Base-by-base conservation (phyloP, 1,140 invertebrate species). In the Zaprionus africanus region DNA sequence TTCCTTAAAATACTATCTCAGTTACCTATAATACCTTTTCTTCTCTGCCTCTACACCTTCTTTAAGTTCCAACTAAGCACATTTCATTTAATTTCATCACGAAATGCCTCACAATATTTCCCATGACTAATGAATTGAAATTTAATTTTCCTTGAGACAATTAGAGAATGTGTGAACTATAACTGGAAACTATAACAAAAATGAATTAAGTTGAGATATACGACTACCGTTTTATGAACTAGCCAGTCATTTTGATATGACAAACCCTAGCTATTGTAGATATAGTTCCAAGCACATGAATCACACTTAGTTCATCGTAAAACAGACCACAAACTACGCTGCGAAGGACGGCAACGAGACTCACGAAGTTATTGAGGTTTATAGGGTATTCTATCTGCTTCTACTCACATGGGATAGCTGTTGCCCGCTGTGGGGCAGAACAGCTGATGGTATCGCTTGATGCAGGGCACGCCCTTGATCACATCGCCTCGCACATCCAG, bases 351-450 rank as follows among this genome's bases (percentile, higher is more conserved):
- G 5, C 53, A 28, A 28, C 4, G 17, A n/a, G 22, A 54, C 43
- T 46, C 26, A 62, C 62, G 31, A 41, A 76, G 43, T 53, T 36
- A 46, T 54, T 34, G 68, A 17, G 13, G 56, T 58, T 34, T 58
- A 34, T 66, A 22, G n/a, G 41, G n/a, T 46, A 46, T 5, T 46
- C 7, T 0, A 46, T 43, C 13, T 38, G 15, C 12, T 38, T 38
- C 36, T 38, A 95, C 96, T 96, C 94, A 98, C 97, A 97, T 95
- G 78, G 97, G 97, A 94, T 98, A 98, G 34, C 95, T 96, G 88
- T 96, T 97, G 76, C 97, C 97, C 67, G 97, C 97, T 26, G 96
- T 97, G 31, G 97, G 97, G 93, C 97, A 98, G 92, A 97, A 98
- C 26, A 98, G 94, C 93, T 98, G 97, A 93, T 97, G 96, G 90